These are phyloP conservation scores for Allygus modestus DNA, from an alignment of 2,888 invertebrate species.

Conservation along the genomic window DNA sequence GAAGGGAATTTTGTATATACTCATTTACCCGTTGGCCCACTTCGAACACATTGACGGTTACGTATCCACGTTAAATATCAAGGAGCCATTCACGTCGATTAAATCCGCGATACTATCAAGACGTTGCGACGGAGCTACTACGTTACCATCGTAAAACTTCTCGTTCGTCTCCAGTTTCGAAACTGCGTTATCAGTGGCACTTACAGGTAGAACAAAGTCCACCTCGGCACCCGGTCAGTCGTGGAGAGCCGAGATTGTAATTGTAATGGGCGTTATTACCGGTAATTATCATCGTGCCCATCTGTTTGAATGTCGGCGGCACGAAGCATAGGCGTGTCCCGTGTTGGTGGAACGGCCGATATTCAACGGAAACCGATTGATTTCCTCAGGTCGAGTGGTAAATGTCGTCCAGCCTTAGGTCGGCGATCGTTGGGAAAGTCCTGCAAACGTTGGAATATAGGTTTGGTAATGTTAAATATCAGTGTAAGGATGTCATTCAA, in stretches of 20 bases:
- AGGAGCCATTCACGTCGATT: too few species aligned
- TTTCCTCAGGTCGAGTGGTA: background rate
- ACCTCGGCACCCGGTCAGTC: background rate
- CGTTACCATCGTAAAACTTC: background rate
- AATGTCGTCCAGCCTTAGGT: background rate
- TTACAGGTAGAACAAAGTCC: background rate
- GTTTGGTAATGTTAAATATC: too few species aligned
- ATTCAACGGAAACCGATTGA: background rate
- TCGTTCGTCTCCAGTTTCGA: background rate
- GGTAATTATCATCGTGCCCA: background rate
- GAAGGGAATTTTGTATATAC: too few species aligned
- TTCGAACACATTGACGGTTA: too few species aligned
- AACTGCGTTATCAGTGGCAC: background rate
- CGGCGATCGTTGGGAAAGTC: background rate
- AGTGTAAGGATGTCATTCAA: too few species aligned
- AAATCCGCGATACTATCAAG: background rate
- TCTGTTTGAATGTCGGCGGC: conserved; percentile 39
- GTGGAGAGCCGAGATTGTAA: conserved; percentile 1
- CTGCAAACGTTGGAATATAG: too few species aligned
- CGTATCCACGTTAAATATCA: too few species aligned
- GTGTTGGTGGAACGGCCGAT: background rate
- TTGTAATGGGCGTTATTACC: conserved; percentile 34
- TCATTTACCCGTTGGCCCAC: too few species aligned
- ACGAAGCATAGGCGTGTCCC: conserved; percentile 24
- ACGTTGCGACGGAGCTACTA: too few species aligned